Evolutionary conservation across 2,888 invertebrate genomes (phyloP).

Genomic region (Dryocosmus kuriphilus): DNA sequence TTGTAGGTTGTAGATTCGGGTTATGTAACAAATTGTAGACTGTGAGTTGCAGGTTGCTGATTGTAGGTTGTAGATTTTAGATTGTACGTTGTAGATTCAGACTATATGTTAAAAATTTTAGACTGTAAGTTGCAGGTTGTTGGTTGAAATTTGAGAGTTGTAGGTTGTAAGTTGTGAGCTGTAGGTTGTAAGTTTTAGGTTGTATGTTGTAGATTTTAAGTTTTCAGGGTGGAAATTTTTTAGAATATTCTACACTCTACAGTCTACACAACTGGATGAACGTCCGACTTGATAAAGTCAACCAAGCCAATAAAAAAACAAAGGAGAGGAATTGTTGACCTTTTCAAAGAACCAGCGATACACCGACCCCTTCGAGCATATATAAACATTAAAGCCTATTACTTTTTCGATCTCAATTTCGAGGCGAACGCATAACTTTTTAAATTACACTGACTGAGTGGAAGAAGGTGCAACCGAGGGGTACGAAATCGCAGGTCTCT

Average conservation of each 20-base stretch:
- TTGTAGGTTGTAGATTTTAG: not conserved
- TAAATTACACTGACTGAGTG: constrained; percentile 59
- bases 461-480: constrained; percentile 46
- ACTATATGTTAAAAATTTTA: not conserved
- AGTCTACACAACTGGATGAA: not conserved
- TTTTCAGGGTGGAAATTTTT: not conserved
- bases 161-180: not conserved
- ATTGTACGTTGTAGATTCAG: too few relatives aligned
- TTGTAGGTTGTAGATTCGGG: not conserved
- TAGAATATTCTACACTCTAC: not conserved
- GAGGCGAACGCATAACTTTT: constrained; percentile 56
- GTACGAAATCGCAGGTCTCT: constrained; percentile 64
- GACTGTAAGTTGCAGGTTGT: too few relatives aligned
- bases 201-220: not conserved
- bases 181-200: not conserved
- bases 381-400: constrained; percentile 64
- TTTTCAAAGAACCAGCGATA: not conserved
- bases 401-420: constrained; percentile 65
- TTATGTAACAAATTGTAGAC: not conserved
- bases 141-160: not conserved
- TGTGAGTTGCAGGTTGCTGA: not conserved
- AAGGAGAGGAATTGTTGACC: not conserved
- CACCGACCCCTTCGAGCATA: not conserved
- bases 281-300: not conserved
- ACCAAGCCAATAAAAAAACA: not conserved